Base-by-base conservation (phyloP, 2,113 vertebrate genomes). In the Gadus macrocephalus region DNA sequence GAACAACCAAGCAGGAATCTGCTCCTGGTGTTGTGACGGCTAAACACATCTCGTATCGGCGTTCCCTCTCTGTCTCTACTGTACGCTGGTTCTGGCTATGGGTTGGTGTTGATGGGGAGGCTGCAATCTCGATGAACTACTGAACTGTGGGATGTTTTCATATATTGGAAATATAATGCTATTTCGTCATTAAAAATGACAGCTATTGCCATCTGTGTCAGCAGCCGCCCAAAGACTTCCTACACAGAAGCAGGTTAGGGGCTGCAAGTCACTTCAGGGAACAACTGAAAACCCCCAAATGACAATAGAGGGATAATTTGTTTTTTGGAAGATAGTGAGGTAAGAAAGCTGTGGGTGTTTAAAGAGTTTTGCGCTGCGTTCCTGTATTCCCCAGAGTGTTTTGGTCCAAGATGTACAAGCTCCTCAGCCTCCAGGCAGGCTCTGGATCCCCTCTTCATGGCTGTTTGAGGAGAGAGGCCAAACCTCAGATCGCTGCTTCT, bases 321-420 rank as follows among this genome's bases (percentile, higher is more conserved):
- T 67, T 19, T 17, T 28, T 17, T 35, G 8, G 25, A 25, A 25
- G 25, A 25, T 67, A 76, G 71, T 38, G 69, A 76, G 77, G 79
- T 81, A 75, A 73, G 67, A 80, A 68, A 1, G 9, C 64, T 73
- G 69, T 58, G 53, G 71, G 70, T 5, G 67, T 73, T 56, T 58
- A 17, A n/a, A 62, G 65, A 55, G 63, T 15, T 66, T 49, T 19
- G 19, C 64, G 6, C 4, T 42, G 17, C 38, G 16, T 65, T 42
- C 8, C 31, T 9, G 25, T 5, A 19, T 70, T 62, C 64, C 59
- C 66, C 65, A 63, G 63, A 15, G 12, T 16, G 16, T 15, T 16
- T 2, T 55, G 53, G 53, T 64, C 77, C 74, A 79, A 76, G 28
- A 75, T 73, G 86, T 70, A 80, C 67, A 74, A 53, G 8, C 42